Conservation (phyloP, 2,113 vertebrate genomes). For the Paralichthys olivaceus region DNA sequence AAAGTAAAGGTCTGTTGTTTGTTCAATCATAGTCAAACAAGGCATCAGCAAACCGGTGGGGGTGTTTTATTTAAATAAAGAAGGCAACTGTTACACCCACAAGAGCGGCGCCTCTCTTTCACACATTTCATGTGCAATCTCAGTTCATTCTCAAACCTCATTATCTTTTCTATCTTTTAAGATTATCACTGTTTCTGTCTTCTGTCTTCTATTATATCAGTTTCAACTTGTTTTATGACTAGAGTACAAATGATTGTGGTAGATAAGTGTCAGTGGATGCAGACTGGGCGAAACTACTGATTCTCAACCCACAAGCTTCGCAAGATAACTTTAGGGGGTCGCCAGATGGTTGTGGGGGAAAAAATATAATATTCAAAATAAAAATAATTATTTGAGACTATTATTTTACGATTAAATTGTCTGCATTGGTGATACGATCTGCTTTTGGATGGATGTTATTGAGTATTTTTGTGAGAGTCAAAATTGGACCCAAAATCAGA, state of each 20-base stretch:
- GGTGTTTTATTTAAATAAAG: conserved; percentile 28
- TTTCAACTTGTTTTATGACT: conserved; percentile 1
- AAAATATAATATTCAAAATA: too few species aligned
- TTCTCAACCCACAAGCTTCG: background rate
- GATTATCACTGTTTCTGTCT: background rate
- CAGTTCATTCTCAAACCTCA: conserved; percentile 16
- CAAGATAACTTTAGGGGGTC: too few species aligned
- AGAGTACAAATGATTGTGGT: background rate
- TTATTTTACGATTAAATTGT: too few species aligned
- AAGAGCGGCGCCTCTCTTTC: conserved; percentile 15
- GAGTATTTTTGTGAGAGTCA: too few species aligned
- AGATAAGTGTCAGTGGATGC: too few species aligned
- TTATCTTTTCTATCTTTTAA: conserved; percentile 24
- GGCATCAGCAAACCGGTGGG: background rate
- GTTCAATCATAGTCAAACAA: conserved; percentile 32
- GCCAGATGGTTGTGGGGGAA: too few species aligned
- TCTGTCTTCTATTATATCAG: background rate
- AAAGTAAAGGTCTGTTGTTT: conserved; percentile 52
- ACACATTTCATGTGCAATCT: conserved; percentile 16
- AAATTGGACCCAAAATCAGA: background rate
- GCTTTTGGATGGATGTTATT: too few species aligned
- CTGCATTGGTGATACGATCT: too few species aligned
- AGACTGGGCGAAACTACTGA: background rate
- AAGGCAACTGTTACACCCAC: conserved; percentile 5
- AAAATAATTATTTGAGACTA: too few species aligned